phyloP scores from a whole-genome alignment of 30 jellyfish, hydroid and myxozoan genomes.

The Nemopilema nomurai region DNA sequence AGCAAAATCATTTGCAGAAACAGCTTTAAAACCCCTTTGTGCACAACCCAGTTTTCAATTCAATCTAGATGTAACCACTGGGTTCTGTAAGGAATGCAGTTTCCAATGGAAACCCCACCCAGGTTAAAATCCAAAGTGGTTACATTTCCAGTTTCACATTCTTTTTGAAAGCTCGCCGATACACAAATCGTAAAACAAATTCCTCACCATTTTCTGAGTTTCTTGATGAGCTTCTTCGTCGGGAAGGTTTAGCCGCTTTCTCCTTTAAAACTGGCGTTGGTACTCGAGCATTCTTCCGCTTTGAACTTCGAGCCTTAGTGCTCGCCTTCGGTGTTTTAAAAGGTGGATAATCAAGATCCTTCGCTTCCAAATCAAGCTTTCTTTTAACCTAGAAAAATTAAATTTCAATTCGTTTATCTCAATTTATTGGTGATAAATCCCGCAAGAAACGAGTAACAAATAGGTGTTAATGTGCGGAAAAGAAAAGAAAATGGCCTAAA shows the following conservation, averaged over 20 bases:
- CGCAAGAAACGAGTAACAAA: not conserved
- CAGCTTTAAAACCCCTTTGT: not conserved
- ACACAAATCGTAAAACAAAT: too few species aligned
- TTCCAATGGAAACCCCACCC: not conserved
- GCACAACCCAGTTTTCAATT: not conserved
- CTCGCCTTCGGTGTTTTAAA: conserved; percentile 80
- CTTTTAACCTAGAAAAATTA: conserved; percentile 75
- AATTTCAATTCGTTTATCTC: not conserved
- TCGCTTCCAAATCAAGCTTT: conserved; percentile 83
- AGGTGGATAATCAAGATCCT: conserved; percentile 68
- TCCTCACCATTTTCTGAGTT: conserved; percentile 22
- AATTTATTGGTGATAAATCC: not conserved
- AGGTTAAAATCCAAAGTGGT: not conserved
- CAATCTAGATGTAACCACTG: not conserved
- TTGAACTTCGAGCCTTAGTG: conserved; percentile 57
- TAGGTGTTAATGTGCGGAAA: not conserved
- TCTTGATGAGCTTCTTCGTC: conserved; percentile 40
- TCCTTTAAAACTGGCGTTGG: conserved; percentile 18
- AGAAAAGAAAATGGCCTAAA: not conserved
- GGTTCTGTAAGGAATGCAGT: not conserved
- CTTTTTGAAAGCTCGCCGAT: too few species aligned
- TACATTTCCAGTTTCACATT: not conserved
- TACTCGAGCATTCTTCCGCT: conserved; percentile 33
- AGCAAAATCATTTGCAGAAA: too few species aligned
- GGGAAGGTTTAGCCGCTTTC: conserved; percentile 48